Evolutionary conservation across 2,797 vertebrate species (phyloP), one percentile per base, ranked within the genome.

Genomic region (Balearica regulorum): DNA sequence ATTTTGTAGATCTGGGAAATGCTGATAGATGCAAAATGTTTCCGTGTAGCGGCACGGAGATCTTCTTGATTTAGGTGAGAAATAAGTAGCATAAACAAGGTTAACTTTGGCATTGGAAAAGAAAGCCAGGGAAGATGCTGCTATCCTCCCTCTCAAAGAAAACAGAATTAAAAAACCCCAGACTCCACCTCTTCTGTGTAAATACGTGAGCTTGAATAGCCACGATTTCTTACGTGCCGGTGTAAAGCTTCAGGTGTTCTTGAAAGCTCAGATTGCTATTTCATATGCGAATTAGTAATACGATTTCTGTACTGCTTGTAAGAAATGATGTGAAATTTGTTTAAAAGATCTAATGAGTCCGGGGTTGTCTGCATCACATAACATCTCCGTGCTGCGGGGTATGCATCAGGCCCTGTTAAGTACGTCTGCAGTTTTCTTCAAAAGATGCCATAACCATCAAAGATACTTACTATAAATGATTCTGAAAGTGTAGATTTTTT

Each of bases 261-360:
- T 90, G 62, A 82, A 80, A 76, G 65, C 77, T 91, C 82, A 19
- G 49, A 26, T 48, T 58, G 81, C 82, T 79, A 58, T 68, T 82
- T 80, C 70, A 3, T 49, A 61, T 37, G 93, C 11, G 75, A 95
- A 92, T 91, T 78, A 87, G 78, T 13, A 79, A n/a, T 68, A 14
- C 3, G 20, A 37, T 89, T 88, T 92, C 87, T 82, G 31, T 76
- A 6, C 17, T n/a, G 62, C 54, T 68, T 69, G 49, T 80, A 84
- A 77, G 93, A 77, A 93, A 90, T 6, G 75, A 93, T 83, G 90
- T 6, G 8, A 71, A 72, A 92, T 94, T 92, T 81, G 43, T 90
- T 89, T 72, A 80, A 90, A 33, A 86, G 84, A 61, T 76, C 70
- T 97, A 72, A 93, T 93, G 97, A 94, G 90, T 71, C 76, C 89